Evolutionary conservation across 1,140 invertebrate species (phyloP).

Genomic region (Polypedilum pembai): DNA sequence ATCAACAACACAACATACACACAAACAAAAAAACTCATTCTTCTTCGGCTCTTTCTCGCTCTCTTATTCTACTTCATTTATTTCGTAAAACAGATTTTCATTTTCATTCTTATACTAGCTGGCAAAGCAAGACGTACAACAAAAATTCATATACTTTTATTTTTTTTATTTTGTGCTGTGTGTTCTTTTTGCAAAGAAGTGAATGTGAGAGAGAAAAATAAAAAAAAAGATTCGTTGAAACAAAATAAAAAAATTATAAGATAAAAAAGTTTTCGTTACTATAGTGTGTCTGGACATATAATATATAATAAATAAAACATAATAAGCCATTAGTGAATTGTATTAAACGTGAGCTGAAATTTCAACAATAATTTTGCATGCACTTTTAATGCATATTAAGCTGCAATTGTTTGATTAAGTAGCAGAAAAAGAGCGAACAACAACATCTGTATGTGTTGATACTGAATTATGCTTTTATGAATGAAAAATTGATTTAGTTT

Average conservation of each 20-base stretch:
- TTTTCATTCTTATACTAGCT: slow-evolving; percentile 6
- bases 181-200: background rate
- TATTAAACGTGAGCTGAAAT: background rate
- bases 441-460: background rate
- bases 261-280: background rate
- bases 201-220: too few relatives aligned
- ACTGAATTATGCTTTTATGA: background rate
- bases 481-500: background rate
- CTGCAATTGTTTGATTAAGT: background rate
- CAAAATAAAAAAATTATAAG: too few relatives aligned
- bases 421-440: background rate
- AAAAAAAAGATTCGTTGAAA: too few relatives aligned
- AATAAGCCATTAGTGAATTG: background rate
- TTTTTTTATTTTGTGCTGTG: background rate
- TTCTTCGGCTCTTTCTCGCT: slow-evolving; percentile 24
- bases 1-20: background rate
- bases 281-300: background rate
- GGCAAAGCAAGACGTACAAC: slow-evolving; percentile 5
- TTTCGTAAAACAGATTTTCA: slow-evolving; percentile 18
- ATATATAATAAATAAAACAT: background rate
- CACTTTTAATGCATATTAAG: background rate
- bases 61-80: slow-evolving; percentile 26
- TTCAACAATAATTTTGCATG: background rate
- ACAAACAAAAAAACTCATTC: background rate
- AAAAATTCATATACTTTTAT: background rate